These are phyloP conservation scores for Spizella passerina DNA, from an alignment of 2,797 vertebrate genomes.

Conservation along the genomic window DNA sequence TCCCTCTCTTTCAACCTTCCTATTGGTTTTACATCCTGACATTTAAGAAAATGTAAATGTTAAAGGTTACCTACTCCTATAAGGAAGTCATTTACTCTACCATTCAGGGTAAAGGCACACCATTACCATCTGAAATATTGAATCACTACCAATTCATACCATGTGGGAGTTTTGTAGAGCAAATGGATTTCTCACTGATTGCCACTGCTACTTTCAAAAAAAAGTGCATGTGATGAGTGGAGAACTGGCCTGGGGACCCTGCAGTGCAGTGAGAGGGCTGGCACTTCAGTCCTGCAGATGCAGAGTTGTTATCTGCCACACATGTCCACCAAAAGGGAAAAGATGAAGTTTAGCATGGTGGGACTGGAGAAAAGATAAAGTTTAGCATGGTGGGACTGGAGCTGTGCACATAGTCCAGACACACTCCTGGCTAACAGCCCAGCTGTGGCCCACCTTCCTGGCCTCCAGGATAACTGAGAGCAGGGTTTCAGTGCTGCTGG, in stretches of 20 bases:
- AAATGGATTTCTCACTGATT: not conserved
- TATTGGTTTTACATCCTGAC: not conserved
- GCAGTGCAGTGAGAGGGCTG: not conserved
- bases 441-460: not conserved
- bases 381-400: not conserved
- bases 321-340: not conserved
- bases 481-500: not conserved
- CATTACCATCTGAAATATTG: constrained; percentile 10
- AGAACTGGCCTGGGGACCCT: not conserved
- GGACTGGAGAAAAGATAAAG: not conserved
- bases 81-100: not conserved
- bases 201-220: not conserved
- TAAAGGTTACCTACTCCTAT: constrained; percentile 3
- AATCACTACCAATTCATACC: not conserved
- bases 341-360: not conserved
- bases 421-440: not conserved
- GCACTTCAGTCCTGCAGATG: not conserved
- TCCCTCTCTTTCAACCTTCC: not conserved
- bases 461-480: not conserved
- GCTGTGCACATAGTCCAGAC: not conserved
- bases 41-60: not conserved
- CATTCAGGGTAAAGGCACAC: not conserved
- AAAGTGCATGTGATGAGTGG: not conserved
- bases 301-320: not conserved
- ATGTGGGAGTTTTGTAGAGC: not conserved